Conservation (phyloP, 1,140 invertebrate genomes). For the Hesperophylax magnus region DNA sequence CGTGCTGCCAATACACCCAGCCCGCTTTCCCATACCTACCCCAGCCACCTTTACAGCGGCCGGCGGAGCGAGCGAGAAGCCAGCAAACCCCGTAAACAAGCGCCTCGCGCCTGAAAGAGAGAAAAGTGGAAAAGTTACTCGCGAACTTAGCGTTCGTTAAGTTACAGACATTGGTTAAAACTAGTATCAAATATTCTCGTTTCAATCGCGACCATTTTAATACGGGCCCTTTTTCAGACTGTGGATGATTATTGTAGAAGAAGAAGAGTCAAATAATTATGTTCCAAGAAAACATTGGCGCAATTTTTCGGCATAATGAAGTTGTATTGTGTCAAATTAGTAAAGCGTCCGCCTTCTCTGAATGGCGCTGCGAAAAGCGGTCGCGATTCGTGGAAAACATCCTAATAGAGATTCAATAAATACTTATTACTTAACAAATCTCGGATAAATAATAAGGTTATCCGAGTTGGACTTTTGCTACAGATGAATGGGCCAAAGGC, state of each 20-base stretch:
- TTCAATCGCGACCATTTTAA: constrained; percentile 44
- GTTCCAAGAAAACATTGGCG: background rate
- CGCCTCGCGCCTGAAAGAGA: constrained; percentile 24
- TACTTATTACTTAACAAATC: constrained; percentile 26
- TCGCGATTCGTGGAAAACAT: constrained; percentile 37
- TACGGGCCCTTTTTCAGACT: constrained; percentile 33
- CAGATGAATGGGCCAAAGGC: too few relatives aligned
- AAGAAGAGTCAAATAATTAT: constrained; percentile 29
- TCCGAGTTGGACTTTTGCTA: too few relatives aligned
- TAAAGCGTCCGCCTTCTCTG: constrained; percentile 24
- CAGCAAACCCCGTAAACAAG: constrained; percentile 1
- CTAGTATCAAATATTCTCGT: constrained; percentile 28
- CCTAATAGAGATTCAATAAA: constrained; percentile 49
- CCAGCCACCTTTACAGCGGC: constrained; percentile 37
- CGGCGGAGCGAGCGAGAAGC: constrained; percentile 28
- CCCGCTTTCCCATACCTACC: background rate
- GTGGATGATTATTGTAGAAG: background rate
- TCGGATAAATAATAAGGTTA: background rate
- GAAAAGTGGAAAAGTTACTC: constrained; percentile 38
- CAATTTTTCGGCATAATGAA: constrained; percentile 48
- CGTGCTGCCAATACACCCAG: constrained; percentile 36
- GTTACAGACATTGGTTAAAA: constrained; percentile 15
- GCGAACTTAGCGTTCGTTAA: constrained; percentile 21
- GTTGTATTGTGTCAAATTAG: constrained; percentile 55
- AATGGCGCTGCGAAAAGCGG: background rate